Base-by-base conservation (phyloP, 2,797 vertebrate species). In the Anguilla megastoma region DNA sequence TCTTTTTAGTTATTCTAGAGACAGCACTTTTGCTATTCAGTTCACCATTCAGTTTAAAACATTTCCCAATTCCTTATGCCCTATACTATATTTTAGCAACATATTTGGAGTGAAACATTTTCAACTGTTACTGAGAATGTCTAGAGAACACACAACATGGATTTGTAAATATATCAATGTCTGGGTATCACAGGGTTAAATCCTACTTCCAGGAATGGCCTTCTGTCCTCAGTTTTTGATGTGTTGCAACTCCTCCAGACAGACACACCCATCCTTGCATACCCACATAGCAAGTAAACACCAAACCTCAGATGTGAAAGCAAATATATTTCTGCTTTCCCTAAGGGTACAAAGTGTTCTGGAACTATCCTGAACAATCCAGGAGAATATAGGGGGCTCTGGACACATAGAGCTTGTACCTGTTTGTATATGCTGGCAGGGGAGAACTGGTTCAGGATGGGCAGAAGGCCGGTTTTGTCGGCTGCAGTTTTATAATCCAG, bases 341-440 rank as follows among this genome's bases (percentile, higher is more conserved):
- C 50, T 83, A 45, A 8, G 52, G 2, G 24, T 3, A 52, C 30
- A 48, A 48, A 41, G 16, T 48, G 30, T 48, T 82, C 36, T 14
- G 18, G 41, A 79, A 16, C 9, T 30, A 74, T 74, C 69, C 21
- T 4, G 74, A 41, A 41, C 74, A 79, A 79, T 79, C 18, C 33
- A 33, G 33, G 74, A 45, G 2, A 21, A 45, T 12, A 33, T 18
- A 3, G 33, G 2, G 33, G 33, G 36, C 18, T 66, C 27, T 5
- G 33, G 74, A 16, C 33, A 18, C 33, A 41, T 16, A 16, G 41
- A 1, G 21, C 41, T 41, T 33, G 88, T 88, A 99, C 98, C 98
- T 99, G 98, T 91, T 97, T 98, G 92, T 97, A 98, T 92, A 98
- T 84, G 60, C 98, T 98, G 86, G 97, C 95, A 0, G 97, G 97